Percentiles rank a stretch among this genome's conserved stretches.
Evolutionary conservation across 2,113 vertebrate genomes (phyloP).

Genomic region (Micromys minutus): DNA sequence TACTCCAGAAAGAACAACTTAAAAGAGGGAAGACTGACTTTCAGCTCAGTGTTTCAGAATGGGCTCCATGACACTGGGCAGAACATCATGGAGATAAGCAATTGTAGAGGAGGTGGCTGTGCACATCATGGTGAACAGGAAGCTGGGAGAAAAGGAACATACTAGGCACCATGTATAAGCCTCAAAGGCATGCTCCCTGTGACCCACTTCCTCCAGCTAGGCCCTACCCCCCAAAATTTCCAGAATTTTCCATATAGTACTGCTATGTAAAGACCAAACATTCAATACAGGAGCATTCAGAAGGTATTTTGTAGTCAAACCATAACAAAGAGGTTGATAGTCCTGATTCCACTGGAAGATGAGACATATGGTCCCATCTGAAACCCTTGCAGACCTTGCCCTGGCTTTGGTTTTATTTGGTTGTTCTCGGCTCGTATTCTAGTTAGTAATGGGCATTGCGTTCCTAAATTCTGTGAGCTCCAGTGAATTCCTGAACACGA

Average conservation of each 20-base stretch:
- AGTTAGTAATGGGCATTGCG: background rate
- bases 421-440: background rate
- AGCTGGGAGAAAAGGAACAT: background rate
- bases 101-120: background rate
- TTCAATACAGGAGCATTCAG: background rate
- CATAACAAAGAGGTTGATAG: background rate
- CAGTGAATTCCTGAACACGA: background rate
- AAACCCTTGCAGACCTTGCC: background rate
- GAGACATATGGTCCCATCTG: background rate
- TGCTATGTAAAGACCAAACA: background rate
- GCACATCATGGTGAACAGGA: background rate
- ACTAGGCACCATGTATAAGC: background rate
- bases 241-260: background rate
- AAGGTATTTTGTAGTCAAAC: background rate
- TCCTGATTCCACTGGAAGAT: background rate
- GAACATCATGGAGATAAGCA: background rate
- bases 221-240: background rate
- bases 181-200: background rate
- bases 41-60: background rate
- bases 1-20: background rate
- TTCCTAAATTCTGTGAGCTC: constrained; percentile 19
- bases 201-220: background rate
- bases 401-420: background rate
- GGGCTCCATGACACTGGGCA: background rate
- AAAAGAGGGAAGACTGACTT: background rate